Evolutionary conservation across 2,797 vertebrate species (phyloP), one percentile per base, ranked within the genome.

Genomic region (Cichlasoma orientale): DNA sequence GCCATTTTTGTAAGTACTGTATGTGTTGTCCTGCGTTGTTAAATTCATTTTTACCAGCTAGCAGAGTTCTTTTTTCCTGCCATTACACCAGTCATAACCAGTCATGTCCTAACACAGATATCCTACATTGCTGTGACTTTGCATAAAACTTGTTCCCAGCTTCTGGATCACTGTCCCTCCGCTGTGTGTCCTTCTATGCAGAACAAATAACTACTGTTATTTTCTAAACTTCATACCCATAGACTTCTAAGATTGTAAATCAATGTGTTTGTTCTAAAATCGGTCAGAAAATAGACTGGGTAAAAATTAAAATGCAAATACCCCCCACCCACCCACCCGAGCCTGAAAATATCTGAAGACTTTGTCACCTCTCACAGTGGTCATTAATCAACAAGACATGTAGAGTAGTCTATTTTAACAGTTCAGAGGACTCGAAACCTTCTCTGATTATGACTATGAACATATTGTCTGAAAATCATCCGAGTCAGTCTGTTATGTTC

Each of bases 381-480:
- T 23, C 52, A n/a, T 53, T 77, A n/a, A 79, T 69, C 36, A 36
- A 4, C 27, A 69, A 70, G 47, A 50, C 5, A 11, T 56, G 31
- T 44, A 14, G 31, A 73, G 33, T 2, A 53, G 9, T 31, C 9
- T 12, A 7, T 75, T 56, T 19, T 41, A 71, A 54, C 44, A 70
- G 47, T 54, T 61, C 7, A 72, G n/a, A 72, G 55, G 21, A 55
- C 18, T 47, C 33, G 7, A 68, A 27, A 21, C 23, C 21, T 38
- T 59, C 23, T 74, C 31, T 18, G 41, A 66, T 33, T 44, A 16
- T 56, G 23, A 68, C 38, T 53, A 31, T 33, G 70, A 14, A 74
- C n/a, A 63, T 11, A 56, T 72, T 78, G 55, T 53, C 21, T n/a
- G 74, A 86, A 72, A 38, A 80, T 83, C 71, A 77, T 12, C 38